Evolutionary conservation across 2,888 invertebrate genomes (phyloP).

Genomic region (Cinara cedri): DNA sequence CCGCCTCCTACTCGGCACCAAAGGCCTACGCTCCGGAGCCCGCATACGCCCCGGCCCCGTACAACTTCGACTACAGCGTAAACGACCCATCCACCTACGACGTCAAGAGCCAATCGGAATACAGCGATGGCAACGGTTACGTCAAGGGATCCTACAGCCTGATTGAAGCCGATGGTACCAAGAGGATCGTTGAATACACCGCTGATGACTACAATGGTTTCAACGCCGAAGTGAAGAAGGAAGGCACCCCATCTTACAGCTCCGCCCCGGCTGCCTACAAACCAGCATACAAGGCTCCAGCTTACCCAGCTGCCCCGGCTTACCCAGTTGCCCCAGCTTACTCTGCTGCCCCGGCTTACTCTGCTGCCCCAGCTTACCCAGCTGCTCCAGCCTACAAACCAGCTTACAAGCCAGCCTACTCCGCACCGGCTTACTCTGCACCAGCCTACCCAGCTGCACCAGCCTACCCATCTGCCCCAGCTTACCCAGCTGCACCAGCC

Average conservation of each 20-base stretch:
- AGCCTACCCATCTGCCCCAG: slow-evolving; percentile 58
- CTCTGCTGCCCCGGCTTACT: slow-evolving; percentile 59
- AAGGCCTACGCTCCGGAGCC: slow-evolving; percentile 47
- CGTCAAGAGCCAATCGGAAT: slow-evolving; percentile 48
- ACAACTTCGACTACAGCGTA: slow-evolving; percentile 53
- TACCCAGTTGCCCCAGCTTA: slow-evolving; percentile 62
- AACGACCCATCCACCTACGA: slow-evolving; percentile 44
- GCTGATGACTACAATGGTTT: slow-evolving; percentile 54
- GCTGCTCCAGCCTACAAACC: slow-evolving; percentile 21
- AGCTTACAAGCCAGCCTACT: slow-evolving; percentile 31
- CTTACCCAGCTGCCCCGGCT: slow-evolving; percentile 57
- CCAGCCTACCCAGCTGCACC: slow-evolving; percentile 37
- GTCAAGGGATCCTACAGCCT: slow-evolving; percentile 54
- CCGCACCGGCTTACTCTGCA: slow-evolving; percentile 59
- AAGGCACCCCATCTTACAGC: slow-evolving; percentile 57
- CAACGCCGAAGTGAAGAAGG: slow-evolving; percentile 54
- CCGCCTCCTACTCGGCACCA: slow-evolving; percentile 46
- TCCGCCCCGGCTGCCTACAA: slow-evolving; percentile 55
- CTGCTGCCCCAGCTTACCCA: slow-evolving; percentile 31
- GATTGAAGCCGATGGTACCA: slow-evolving; percentile 51
- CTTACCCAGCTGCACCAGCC: slow-evolving; percentile 57
- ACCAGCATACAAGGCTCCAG: slow-evolving; percentile 40
- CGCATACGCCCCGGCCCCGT: slow-evolving; percentile 48
- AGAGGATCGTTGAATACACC: slow-evolving; percentile 55
- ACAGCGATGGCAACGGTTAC: slow-evolving; percentile 54